Evolutionary conservation across 1,140 invertebrate species (phyloP).

Genomic region (Aphelinus certus): DNA sequence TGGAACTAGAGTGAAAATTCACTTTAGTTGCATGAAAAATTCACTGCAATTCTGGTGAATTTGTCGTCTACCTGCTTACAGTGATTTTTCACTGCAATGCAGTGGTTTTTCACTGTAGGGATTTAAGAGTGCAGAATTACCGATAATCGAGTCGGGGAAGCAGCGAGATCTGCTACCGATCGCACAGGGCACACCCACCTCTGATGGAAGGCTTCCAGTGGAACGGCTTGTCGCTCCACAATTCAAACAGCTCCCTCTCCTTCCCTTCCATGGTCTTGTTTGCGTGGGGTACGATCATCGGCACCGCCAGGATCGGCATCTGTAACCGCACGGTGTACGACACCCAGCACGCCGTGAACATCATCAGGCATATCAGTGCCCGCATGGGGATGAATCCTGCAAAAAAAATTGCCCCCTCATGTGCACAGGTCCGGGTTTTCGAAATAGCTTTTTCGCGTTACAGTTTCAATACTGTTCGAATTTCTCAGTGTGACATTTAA

Average conservation of each 20-base stretch:
- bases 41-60: too few species aligned
- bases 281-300: conserved; percentile 67
- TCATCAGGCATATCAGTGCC: conserved; percentile 72
- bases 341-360: conserved; percentile 76
- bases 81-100: too few species aligned
- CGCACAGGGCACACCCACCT: conserved; percentile 4
- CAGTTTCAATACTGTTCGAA: too few species aligned
- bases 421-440: background rate
- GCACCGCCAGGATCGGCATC: conserved; percentile 76
- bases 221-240: conserved; percentile 54
- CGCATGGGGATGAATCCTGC: conserved; percentile 56
- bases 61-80: too few species aligned
- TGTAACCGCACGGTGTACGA: conserved; percentile 76
- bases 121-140: too few species aligned
- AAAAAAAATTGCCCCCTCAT: background rate
- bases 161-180: too few species aligned
- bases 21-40: too few species aligned
- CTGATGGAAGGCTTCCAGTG: conserved; percentile 67
- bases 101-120: too few species aligned
- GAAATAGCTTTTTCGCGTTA: background rate
- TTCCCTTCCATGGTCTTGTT: conserved; percentile 10
- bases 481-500: too few species aligned
- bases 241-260: background rate
- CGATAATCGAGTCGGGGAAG: too few species aligned
- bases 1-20: too few species aligned